Base-by-base conservation (phyloP, 2,888 invertebrate genomes). In the Monochamus alternatus region DNA sequence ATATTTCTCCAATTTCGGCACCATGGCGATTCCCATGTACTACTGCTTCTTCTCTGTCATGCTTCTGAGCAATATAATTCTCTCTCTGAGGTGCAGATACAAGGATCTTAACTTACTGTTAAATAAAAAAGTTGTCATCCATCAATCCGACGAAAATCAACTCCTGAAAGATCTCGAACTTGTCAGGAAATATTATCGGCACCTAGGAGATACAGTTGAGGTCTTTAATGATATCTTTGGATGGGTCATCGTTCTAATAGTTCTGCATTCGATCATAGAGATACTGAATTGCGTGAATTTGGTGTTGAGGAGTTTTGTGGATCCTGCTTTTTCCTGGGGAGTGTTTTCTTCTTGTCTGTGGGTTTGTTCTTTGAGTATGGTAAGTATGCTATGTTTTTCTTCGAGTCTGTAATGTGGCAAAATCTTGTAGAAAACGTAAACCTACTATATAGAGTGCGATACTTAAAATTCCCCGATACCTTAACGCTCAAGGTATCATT, bases 191-290 rank as follows among this genome's bases (percentile, higher is more conserved):
- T 73, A 65, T 44, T 73, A 73, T 10, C 55, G 73, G n/a, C 44
- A 58, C 55, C 43, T 73, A 12, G 73, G 65, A 7, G 65, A 65
- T 44, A 65, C 63, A 31, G 51, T 63, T 3, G 44, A 63, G 22
- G 31, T 38, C 7, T 73, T 73, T 59, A 73, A 73, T 59, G 43
- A 58, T n/a, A 73, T 73, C 12, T 73, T 73, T 65, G 73, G 73
- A 55, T 65, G 58, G 65, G 55, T 59, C 43, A 43, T 73, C 22
- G 14, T 64, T 44, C 22, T 73, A 31, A 59, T 65, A 51, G 44
- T 65, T 5, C 47, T 73, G 10, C 73, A 73, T 32, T 63, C 73
- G 12, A 73, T 73, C 10, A 65, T 73, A 7, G 73, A 73, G 44
- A 55, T 73, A 38, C 59, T 73, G 10, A 73, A 73, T 55, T 73